A percentile compares a stretch with the other conserved stretches of the same genome.
Evolutionary conservation across 2,797 vertebrate genomes (phyloP).

Genomic region (Characodon lateralis): DNA sequence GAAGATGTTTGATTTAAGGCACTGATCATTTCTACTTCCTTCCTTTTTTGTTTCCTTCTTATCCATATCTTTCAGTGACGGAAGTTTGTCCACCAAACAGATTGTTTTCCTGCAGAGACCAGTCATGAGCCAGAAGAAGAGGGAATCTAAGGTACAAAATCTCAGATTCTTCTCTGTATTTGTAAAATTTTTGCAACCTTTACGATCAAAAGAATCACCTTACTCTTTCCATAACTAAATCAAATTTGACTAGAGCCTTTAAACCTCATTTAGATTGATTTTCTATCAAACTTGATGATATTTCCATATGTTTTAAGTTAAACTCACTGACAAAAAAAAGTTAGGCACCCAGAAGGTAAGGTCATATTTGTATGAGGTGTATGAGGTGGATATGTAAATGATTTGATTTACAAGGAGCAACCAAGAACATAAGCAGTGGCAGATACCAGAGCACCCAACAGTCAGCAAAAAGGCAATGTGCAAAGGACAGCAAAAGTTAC

Average conservation of each 20-base stretch:
- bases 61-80: slow-evolving; percentile 84
- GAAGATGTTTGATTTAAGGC: background rate
- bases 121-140: slow-evolving; percentile 90
- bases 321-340: background rate
- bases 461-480: too few relatives aligned
- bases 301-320: background rate
- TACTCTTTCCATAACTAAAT: background rate
- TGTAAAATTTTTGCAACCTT: background rate
- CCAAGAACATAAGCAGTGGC: background rate
- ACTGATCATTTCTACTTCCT: slow-evolving; percentile 14
- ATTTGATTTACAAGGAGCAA: background rate
- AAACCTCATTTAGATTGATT: too few relatives aligned
- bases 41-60: slow-evolving; percentile 9
- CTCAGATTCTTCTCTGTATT: slow-evolving; percentile 49
- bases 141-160: slow-evolving; percentile 89
- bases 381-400: background rate
- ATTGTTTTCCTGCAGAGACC: slow-evolving; percentile 98
- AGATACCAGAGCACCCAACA: too few relatives aligned
- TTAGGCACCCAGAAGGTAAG: background rate
- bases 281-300: background rate
- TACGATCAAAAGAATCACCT: background rate
- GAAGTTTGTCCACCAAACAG: slow-evolving; percentile 95
- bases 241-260: background rate
- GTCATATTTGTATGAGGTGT: background rate
- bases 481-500: too few relatives aligned